phyloP scores from a whole-genome alignment of 2,113 vertebrate genomes.

The Nymphicus hollandicus region DNA sequence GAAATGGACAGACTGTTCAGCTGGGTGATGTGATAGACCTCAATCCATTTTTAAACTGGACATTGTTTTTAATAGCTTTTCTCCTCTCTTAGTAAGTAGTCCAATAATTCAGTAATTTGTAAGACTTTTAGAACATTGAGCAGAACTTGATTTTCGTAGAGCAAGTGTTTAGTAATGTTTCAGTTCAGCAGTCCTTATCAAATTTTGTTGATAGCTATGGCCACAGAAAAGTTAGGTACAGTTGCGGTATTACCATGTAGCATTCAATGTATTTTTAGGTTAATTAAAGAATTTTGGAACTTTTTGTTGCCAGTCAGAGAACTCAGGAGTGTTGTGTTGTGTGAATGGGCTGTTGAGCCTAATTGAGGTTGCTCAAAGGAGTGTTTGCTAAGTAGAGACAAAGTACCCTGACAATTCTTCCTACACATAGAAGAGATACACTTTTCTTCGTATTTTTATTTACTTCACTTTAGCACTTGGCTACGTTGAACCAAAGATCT shows the following conservation, averaged over 20 bases:
- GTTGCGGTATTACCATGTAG: not conserved
- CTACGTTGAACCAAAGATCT: not conserved
- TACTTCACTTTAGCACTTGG: not conserved
- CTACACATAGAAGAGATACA: not conserved
- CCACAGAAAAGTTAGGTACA: not conserved
- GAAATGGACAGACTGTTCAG: conserved; percentile 24
- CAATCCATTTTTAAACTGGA: conserved; percentile 54
- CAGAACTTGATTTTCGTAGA: not conserved
- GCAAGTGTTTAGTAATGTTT: not conserved
- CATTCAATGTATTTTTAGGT: not conserved
- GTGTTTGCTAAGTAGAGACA: not conserved
- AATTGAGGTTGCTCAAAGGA: not conserved
- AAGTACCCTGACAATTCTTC: not conserved
- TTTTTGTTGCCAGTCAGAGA: not conserved
- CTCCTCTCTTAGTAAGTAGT: conserved; percentile 10
- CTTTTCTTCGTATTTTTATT: not conserved
- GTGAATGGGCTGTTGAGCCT: not conserved
- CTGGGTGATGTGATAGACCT: conserved; percentile 36
- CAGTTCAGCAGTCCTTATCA: not conserved
- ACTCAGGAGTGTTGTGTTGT: not conserved
- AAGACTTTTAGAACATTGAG: not conserved
- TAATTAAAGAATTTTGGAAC: not conserved
- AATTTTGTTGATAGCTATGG: not conserved
- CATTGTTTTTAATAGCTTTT: conserved; percentile 34
- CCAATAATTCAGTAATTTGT: not conserved